A percentile compares a stretch with the other conserved stretches of the same genome.
These are phyloP conservation scores for Julus scanicus DNA, from an alignment of 2,888 invertebrate species.

Conservation along the genomic window DNA sequence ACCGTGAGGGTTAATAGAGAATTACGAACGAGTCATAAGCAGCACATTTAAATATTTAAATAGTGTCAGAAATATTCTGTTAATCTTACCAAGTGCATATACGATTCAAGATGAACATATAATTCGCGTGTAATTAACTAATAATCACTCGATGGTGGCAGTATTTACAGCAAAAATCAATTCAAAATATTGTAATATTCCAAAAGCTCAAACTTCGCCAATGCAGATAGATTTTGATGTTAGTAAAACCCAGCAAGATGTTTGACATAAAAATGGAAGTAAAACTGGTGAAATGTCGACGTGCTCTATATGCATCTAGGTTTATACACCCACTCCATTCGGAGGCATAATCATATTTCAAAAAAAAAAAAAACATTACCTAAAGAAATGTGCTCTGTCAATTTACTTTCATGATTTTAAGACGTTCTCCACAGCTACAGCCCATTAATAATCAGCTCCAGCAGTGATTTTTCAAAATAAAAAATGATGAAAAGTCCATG, in stretches of 20 bases:
- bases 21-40: too few relatives aligned
- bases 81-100: neutral
- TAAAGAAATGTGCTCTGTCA: slow-evolving; percentile 18
- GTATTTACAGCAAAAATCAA: neutral
- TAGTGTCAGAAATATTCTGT: neutral
- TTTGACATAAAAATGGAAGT: neutral
- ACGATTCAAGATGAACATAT: neutral
- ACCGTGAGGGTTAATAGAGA: too few relatives aligned
- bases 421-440: slow-evolving; percentile 35
- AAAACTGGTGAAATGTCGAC: slow-evolving; percentile 25
- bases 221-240: neutral
- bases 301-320: neutral
- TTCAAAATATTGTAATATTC: neutral
- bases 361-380: slow-evolving; percentile 38
- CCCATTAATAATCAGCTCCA: slow-evolving; percentile 21
- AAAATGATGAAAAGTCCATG: neutral
- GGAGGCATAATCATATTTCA: slow-evolving; percentile 30
- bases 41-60: too few relatives aligned
- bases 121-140: neutral
- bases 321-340: neutral
- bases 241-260: neutral
- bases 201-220: neutral
- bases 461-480: slow-evolving; percentile 37
- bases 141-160: neutral
- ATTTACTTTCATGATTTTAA: slow-evolving; percentile 36